Evolutionary conservation across 2,888 invertebrate species (phyloP), one percentile per base, ranked within the genome.

Genomic region (Ophraella communa): DNA sequence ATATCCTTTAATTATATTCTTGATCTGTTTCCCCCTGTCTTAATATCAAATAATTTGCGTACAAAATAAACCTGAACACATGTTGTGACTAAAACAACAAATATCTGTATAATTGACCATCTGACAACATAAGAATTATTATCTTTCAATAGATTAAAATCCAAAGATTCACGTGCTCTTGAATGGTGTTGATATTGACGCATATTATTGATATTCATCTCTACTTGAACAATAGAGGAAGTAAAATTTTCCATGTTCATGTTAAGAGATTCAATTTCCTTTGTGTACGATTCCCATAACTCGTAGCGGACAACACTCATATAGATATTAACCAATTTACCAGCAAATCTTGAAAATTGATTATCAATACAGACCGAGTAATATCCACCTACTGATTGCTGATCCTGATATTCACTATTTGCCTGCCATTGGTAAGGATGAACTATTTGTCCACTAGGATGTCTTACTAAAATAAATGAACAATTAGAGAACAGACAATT

Each of bases 311-410:
- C 94, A 3, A 96, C 95, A 0, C 95, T 95, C 64, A 96, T 87
- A 77, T 96, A 96, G 67, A 96, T 84, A 80, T 95, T 95, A 30
- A 96, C 92, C 69, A 96, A 83, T 83, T 96, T 96, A 5, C 91
- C 90, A 14, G 95, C 94, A 83, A 95, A 96, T 77, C 93, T 87
- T 1, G 95, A 95, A 79, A 95, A 95, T 80, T 95, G 95, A 83
- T 96, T 96, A 80, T 96, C 95, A 61, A 96, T 91, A 80, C 96
- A 96, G 35, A 96, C 91, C 17, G 92, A 90, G 79, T 95, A 96
- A 79, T 95, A 95, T 1, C 96, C 95, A 20, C 94, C 94, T 0
- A 88, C 83, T 0, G 91, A 89, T 0, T 89, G 84, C 76, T 91
- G 90, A 77, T 95, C 95, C 59, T 95, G 94, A 74, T 95, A 95